Evolutionary conservation across 2,113 vertebrate species (phyloP).

Genomic region (Pterocles gutturalis): DNA sequence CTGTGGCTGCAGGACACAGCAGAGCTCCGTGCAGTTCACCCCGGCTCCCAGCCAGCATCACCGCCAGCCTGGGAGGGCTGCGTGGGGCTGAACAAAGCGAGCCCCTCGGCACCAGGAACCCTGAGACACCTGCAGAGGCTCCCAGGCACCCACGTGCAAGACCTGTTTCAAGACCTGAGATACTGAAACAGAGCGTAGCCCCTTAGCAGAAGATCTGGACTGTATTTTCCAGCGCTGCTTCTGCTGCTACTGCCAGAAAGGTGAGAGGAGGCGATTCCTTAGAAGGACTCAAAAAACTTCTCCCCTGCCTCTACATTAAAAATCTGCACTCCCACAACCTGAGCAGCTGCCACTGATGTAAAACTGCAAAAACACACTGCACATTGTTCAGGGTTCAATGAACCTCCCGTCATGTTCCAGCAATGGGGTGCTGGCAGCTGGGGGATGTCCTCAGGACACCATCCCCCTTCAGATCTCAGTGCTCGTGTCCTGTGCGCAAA

Average conservation of each 20-base stretch:
- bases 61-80: background rate
- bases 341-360: background rate
- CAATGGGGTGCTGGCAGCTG: background rate
- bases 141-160: background rate
- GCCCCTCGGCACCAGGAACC: background rate
- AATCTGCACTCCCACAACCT: background rate
- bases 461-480: background rate
- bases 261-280: background rate
- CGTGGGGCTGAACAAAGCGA: background rate
- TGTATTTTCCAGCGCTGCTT: background rate
- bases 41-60: too few species aligned
- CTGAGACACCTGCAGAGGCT: too few species aligned
- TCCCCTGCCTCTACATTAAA: background rate
- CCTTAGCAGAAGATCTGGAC: background rate
- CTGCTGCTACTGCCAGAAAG: background rate
- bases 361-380: background rate
- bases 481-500: background rate
- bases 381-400: background rate
- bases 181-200: background rate
- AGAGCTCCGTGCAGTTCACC: background rate
- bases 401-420: background rate
- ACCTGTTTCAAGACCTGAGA: background rate
- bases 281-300: background rate
- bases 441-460: fast-evolving
- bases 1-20: background rate